Base-by-base conservation (phyloP, 2,113 vertebrate species). In the Menura novaehollandiae region DNA sequence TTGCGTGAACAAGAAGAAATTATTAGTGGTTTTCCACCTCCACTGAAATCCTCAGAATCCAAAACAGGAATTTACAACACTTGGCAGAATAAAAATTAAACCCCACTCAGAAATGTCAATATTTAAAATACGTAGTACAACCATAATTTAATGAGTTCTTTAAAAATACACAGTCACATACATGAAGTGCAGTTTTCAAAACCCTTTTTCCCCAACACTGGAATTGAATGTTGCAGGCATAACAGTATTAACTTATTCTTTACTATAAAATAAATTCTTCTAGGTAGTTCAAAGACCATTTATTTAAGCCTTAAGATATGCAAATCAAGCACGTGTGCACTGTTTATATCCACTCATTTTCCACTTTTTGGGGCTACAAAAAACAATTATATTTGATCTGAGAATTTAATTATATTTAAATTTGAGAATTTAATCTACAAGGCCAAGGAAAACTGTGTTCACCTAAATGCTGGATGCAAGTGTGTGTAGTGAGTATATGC, bases 81-180 rank as follows among this genome's bases (percentile, higher is more conserved):
- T 90, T 94, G 95, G 93, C 92, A 92, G 93, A 94, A 96, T 91
- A 89, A 95, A 96, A 95, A 91, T 92, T 90, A 96, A 92, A 94
- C 52, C 85, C 93, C 95, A 94, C 90, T 97, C 95, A 93, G 85
- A 96, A 96, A 94, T 94, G 92, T 93, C 93, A 95, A 92, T 95
- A 96, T 95, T 94, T 94, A 89, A 89, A 91, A 96, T 83, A 84
- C 20, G 20, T 83, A 83, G 63, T 59, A 67, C 55, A 81, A 95
- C 93, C 78, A 71, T 96, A 90, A 93, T 88, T 94, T 91, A 86
- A 85, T 66, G 88, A 93, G 67, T 85, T 95, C 68, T 88, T 83
- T 67, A 71, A 93, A 94, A 95, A 88, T 69, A 88, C 71, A 85
- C 43, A 58, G 30, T 46, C 59, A 77, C 55, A 59, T 83, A 41